phyloP scores from a whole-genome alignment of 2,113 vertebrate species.

The Canis aureus region DNA sequence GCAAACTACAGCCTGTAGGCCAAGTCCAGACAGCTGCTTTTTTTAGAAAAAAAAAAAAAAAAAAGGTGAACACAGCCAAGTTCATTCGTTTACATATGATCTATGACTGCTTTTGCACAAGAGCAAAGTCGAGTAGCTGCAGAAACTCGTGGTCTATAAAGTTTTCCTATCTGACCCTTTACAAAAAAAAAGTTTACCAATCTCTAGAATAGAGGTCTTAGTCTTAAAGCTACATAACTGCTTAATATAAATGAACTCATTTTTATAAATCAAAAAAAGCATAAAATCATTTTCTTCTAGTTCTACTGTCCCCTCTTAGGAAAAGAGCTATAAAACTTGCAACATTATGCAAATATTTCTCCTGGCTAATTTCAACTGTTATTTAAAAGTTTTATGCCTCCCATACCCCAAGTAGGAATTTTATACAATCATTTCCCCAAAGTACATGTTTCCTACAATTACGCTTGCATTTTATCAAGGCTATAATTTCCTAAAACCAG shows the following conservation, averaged over 20 bases:
- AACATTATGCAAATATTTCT: slow-evolving; percentile 55
- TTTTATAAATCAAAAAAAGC: slow-evolving; percentile 38
- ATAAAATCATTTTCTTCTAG: slow-evolving; percentile 44
- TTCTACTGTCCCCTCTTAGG: neutral
- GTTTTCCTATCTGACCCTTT: neutral
- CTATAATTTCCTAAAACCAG: slow-evolving; percentile 56
- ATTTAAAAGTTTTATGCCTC: slow-evolving; percentile 49
- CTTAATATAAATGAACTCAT: slow-evolving; percentile 35
- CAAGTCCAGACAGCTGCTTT: slow-evolving; percentile 26
- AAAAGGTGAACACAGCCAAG: slow-evolving; percentile 26
- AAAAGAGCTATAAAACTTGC: slow-evolving; percentile 47
- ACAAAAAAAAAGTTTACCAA: neutral
- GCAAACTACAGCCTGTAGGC: neutral
- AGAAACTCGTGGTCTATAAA: neutral
- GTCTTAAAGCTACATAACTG: neutral
- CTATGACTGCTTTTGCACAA: neutral
- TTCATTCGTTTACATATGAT: slow-evolving; percentile 14
- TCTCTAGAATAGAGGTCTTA: neutral
- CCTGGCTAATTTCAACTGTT: slow-evolving; percentile 45
- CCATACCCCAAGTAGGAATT: slow-evolving; percentile 44
- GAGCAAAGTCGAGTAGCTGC: neutral
- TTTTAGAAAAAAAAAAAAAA: neutral
- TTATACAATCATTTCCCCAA: slow-evolving; percentile 59
- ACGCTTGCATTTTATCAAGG: slow-evolving; percentile 25
- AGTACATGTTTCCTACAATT: slow-evolving; percentile 45